Conservation (phyloP, 2,888 invertebrate genomes). For the Acanthoscelides obtectus region DNA sequence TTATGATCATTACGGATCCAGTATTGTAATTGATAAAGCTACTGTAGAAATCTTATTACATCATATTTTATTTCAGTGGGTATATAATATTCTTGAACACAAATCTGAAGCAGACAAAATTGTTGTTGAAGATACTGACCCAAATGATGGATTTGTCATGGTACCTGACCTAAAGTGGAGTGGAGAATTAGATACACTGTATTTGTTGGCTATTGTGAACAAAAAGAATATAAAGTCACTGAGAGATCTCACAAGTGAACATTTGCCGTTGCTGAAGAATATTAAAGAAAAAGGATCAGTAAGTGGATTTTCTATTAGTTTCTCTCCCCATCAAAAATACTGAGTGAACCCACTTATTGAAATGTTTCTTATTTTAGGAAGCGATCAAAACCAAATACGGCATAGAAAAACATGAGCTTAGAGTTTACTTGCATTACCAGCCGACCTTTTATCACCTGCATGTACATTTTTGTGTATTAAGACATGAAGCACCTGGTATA, state of each 20-base stretch:
- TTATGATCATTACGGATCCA: no score
- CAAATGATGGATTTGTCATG: conserved; percentile 78
- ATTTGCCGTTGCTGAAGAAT: conserved; percentile 79
- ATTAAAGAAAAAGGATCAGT: conserved; percentile 72
- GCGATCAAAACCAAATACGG: conserved; percentile 75
- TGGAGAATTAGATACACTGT: conserved; percentile 72
- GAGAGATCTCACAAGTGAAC: conserved; percentile 72
- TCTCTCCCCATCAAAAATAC: background rate
- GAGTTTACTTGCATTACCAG: conserved; percentile 91
- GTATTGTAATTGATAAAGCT: no score
- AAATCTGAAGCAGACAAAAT: conserved; percentile 86
- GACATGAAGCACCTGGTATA: conserved; percentile 77
- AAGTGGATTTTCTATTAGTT: conserved; percentile 32
- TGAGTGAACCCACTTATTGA: no score
- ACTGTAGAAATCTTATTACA: background rate
- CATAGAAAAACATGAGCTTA: conserved; percentile 63
- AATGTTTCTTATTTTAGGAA: conserved; percentile 52
- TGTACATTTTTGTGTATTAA: conserved; percentile 82
- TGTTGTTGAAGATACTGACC: conserved; percentile 74
- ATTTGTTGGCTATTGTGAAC: conserved; percentile 77
- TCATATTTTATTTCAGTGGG: conserved; percentile 70
- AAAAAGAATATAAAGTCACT: conserved; percentile 73
- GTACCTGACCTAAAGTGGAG: conserved; percentile 97
- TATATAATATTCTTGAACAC: conserved; percentile 91
- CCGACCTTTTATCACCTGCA: conserved; percentile 97